Conservation (phyloP, 2,113 vertebrate species). For the Pachycephala philippinensis region DNA sequence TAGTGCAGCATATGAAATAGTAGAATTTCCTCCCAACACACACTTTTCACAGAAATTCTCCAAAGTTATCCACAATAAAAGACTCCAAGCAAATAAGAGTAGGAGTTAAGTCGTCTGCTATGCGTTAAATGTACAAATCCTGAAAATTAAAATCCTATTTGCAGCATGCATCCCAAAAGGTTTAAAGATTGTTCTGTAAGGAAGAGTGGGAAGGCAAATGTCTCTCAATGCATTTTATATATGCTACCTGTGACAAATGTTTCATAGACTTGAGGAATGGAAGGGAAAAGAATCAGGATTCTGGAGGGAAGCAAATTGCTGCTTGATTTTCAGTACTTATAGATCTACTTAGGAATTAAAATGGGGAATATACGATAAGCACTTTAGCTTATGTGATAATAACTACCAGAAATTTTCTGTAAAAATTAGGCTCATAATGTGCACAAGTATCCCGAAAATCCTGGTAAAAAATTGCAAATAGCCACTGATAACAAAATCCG, state of each 20-base stretch:
- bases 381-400: neutral
- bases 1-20: neutral
- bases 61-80: neutral
- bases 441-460: neutral
- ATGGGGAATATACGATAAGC: neutral
- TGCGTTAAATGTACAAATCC: neutral
- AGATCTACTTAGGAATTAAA: neutral
- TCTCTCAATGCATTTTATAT: slow-evolving; percentile 13
- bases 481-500: neutral
- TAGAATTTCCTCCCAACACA: neutral
- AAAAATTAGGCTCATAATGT: neutral
- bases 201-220: slow-evolving; percentile 13
- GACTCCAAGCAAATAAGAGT: neutral
- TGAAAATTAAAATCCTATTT: slow-evolving; percentile 3
- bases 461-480: slow-evolving; percentile 10
- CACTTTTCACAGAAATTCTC: neutral
- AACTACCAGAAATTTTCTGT: neutral
- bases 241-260: slow-evolving; percentile 16
- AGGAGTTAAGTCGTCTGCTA: neutral
- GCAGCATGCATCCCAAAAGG: neutral
- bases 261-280: neutral
- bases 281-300: neutral
- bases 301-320: neutral
- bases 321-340: neutral
- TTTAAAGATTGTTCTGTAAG: neutral